phyloP scores from a whole-genome alignment of 1,140 invertebrate species.

The Drusus annulatus region DNA sequence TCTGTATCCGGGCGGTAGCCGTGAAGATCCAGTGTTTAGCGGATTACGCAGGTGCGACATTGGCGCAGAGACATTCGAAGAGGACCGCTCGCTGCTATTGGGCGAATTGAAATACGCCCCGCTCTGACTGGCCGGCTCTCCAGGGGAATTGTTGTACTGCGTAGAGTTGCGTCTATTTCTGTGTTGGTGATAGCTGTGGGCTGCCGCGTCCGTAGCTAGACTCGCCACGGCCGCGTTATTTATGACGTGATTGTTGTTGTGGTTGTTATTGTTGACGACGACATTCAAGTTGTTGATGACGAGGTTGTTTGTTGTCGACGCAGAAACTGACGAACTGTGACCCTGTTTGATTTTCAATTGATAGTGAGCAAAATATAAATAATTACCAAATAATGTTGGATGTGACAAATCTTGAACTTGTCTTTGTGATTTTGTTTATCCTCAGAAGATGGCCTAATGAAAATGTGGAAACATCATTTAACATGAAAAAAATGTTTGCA shows the following conservation, averaged over 20 bases:
- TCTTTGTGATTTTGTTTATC: too few relatives aligned
- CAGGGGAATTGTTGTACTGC: constrained; percentile 59
- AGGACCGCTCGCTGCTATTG: constrained; percentile 62
- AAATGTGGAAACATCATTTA: too few relatives aligned
- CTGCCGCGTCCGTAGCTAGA: constrained; percentile 68
- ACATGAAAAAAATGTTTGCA: too few relatives aligned
- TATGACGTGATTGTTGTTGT: constrained; percentile 71
- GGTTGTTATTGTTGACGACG: constrained; percentile 72
- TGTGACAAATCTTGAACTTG: neutral
- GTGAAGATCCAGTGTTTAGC: constrained; percentile 62
- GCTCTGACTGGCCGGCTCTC: constrained; percentile 62
- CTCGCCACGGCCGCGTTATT: constrained; percentile 70
- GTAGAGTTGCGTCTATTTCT: constrained; percentile 68
- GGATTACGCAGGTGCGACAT: constrained; percentile 69
- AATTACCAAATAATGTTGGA: neutral
- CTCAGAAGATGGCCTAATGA: too few relatives aligned
- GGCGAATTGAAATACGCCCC: constrained; percentile 66
- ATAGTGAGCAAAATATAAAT: constrained; percentile 14
- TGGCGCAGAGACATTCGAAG: constrained; percentile 64
- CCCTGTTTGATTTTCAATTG: constrained; percentile 37
- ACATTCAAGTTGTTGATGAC: constrained; percentile 72
- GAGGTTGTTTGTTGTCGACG: constrained; percentile 71
- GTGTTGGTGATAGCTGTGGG: constrained; percentile 66
- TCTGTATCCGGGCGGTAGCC: constrained; percentile 67
- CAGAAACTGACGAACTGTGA: constrained; percentile 60